phyloP scores from a whole-genome alignment of 2,113 vertebrate species.

The Leptobrachium ailaonicum region DNA sequence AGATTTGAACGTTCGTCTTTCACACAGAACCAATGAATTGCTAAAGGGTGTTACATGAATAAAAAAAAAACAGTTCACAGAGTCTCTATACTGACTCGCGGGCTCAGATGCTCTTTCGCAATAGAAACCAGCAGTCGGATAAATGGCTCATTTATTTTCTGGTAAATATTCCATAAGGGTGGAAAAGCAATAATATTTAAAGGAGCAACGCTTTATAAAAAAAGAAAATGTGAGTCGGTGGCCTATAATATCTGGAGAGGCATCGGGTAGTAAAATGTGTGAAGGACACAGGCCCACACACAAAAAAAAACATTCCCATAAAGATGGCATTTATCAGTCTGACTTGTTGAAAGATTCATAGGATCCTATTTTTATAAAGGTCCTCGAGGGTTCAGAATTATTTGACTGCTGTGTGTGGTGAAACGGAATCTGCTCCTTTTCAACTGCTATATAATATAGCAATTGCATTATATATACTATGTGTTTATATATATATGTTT shows the following conservation, averaged over 20 bases:
- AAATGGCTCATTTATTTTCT: slow-evolving; percentile 46
- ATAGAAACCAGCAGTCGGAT: slow-evolving; percentile 41
- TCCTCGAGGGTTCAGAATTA: no score
- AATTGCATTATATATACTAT: no score
- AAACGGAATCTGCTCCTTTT: no score
- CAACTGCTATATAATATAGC: no score
- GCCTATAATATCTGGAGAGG: slow-evolving; percentile 13
- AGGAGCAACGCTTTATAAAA: slow-evolving; percentile 10
- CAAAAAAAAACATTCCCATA: no score
- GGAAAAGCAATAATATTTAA: slow-evolving; percentile 38
- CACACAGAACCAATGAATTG: slow-evolving; percentile 46
- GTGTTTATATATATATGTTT: no score
- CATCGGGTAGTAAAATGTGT: background rate
- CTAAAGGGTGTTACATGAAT: slow-evolving; percentile 46
- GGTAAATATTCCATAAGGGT: slow-evolving; percentile 29
- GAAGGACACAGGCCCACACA: no score
- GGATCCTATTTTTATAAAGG: no score
- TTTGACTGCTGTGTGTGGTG: no score
- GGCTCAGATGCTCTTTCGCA: slow-evolving; percentile 46
- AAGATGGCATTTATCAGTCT: no score
- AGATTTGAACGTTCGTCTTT: slow-evolving; percentile 41
- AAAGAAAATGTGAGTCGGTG: slow-evolving; percentile 15
- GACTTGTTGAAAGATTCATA: no score
- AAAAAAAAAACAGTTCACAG: slow-evolving; percentile 45
- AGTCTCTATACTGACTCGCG: slow-evolving; percentile 36